Evolutionary conservation across 2,888 invertebrate genomes (phyloP), one percentile per base, ranked within the genome.

Genomic region (Heliconius erato): DNA sequence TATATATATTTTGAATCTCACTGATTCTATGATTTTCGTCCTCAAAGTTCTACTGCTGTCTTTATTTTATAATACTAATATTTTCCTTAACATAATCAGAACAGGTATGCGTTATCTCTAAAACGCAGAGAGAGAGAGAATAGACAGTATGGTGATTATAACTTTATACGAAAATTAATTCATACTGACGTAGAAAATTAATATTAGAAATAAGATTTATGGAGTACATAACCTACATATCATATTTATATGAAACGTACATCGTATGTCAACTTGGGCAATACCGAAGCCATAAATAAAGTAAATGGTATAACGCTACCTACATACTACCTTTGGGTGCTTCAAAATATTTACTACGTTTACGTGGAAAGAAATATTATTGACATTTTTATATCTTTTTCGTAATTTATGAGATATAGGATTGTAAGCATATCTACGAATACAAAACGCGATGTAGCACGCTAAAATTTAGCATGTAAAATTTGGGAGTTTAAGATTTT

Each of bases 271-370:
- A 76, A 74, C 74, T 76, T 76, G 11, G 68, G 68, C 54, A 76
- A 69, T 80, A 76, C 40, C 54, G 59, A 68, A 76, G 76, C 40
- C 80, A 67, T 80, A 76, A 76, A 80, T 76, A 76, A 80, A 28
- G 32, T 63, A 80, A 80, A 80, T 44, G 54, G 68, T 54, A 23
- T 49, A 59, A 40, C 26, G 68, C 40, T 80, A 59, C 69, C 35
- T 76, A 40, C 19, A 40, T 65, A 80, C 76, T 40, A 23, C 59
- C 54, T 40, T 40, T 80, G 59, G 76, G 59, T 68, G 68, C 67
- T 80, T 59, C 54, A 80, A 76, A 80, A 68, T 80, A 80, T 80
- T 80, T 80, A 80, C 74, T 69, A 69, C 80, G 35, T 12, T 23
- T 80, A 76, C 69, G 80, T 80, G 80, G 68, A 68, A 11, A 76